These are phyloP conservation scores for Drosophila sordidula DNA, from an alignment of 2,888 invertebrate genomes.

Conservation along the genomic window DNA sequence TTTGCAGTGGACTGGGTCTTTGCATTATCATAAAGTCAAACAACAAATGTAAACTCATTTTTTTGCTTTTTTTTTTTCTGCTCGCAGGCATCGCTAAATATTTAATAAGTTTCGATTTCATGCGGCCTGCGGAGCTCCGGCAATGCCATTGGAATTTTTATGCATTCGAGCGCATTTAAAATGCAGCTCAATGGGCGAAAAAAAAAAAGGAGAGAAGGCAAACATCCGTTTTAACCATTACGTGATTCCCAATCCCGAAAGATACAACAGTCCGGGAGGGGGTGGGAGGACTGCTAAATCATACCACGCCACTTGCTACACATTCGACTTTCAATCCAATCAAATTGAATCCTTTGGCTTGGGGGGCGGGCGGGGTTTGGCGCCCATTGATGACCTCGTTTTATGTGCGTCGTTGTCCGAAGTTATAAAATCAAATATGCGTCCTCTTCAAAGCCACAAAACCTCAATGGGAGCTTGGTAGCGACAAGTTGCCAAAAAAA, in stretches of 20 bases:
- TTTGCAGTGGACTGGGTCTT: conserved; percentile 2
- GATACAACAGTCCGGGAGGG: not conserved
- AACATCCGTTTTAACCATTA: conserved; percentile 71
- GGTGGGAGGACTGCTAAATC: conserved; percentile 50
- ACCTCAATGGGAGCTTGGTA: conserved; percentile 34
- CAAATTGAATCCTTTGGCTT: conserved; percentile 77
- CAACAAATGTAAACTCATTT: conserved; percentile 77
- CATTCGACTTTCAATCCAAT: conserved; percentile 73
- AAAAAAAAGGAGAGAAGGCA: conserved; percentile 14
- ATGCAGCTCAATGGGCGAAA: conserved; percentile 75
- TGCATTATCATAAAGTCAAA: conserved; percentile 82
- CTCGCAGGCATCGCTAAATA: conserved; percentile 76
- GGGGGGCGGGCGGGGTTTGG: not conserved
- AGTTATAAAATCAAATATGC: conserved; percentile 78
- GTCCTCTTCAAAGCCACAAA: conserved; percentile 44
- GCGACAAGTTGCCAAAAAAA: conserved; percentile 63
- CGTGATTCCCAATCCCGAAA: conserved; percentile 64
- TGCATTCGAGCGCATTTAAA: conserved; percentile 75
- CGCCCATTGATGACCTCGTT: conserved; percentile 70
- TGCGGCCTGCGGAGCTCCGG: conserved; percentile 42
- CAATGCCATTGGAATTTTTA: conserved; percentile 56
- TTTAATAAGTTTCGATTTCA: conserved; percentile 85
- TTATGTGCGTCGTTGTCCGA: conserved; percentile 73
- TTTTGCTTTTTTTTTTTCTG: conserved; percentile 58
- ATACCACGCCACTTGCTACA: conserved; percentile 56